phyloP scores from a whole-genome alignment of 2,113 vertebrate species.

The Pomatorhinus ruficollis region DNA sequence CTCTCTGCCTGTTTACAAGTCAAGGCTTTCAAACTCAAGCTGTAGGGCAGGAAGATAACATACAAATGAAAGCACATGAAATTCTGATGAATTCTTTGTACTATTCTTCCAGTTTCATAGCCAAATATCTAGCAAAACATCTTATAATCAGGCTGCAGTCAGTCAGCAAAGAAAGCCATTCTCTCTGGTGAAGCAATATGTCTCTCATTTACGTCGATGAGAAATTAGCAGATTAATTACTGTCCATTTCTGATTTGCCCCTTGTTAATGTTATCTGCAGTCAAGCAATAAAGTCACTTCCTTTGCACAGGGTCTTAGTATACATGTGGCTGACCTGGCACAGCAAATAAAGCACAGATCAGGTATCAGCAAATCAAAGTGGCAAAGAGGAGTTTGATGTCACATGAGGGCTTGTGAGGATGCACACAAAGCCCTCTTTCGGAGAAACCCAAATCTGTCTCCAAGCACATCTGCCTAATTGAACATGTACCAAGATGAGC shows the following conservation, averaged over 20 bases:
- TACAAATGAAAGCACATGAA: not conserved
- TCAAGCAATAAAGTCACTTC: not conserved
- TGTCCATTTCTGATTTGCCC: not conserved
- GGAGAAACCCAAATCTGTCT: not conserved
- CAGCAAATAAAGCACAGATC: not conserved
- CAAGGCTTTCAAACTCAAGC: not conserved
- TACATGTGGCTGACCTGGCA: not conserved
- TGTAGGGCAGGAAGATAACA: not conserved
- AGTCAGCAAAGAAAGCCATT: not conserved
- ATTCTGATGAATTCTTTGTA: not conserved
- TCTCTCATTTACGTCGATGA: not conserved
- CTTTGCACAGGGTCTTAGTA: not conserved
- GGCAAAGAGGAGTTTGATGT: not conserved
- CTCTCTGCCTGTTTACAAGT: not conserved
- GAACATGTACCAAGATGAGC: accelerated
- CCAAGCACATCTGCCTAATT: not conserved
- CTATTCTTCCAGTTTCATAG: not conserved
- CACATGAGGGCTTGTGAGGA: not conserved
- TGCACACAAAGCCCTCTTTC: not conserved
- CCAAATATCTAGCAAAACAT: not conserved
- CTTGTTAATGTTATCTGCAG: not conserved
- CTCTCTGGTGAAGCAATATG: not conserved
- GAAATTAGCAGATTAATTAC: slow-evolving; percentile 9
- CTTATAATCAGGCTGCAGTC: not conserved
- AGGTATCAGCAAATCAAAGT: not conserved